These are phyloP conservation scores for Beris chalybata DNA, from an alignment of 2,888 invertebrate genomes.

Conservation along the genomic window DNA sequence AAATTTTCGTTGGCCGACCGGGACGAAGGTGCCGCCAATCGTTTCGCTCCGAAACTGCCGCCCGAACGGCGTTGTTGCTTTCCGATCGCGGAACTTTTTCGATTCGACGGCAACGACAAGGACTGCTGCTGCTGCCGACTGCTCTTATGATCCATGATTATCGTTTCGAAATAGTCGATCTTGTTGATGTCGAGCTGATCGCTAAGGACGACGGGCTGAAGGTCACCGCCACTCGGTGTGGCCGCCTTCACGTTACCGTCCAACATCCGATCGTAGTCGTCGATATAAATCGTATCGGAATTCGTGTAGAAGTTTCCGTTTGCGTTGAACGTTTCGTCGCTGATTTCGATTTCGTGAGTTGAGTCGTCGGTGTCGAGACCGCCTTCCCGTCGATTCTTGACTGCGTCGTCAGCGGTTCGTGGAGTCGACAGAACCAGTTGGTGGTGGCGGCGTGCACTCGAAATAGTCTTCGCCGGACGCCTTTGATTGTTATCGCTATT, in stretches of 20 bases:
- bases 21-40: background rate
- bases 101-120: too few species aligned
- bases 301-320: constrained; percentile 30
- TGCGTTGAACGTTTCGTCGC: constrained; percentile 34
- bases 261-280: constrained; percentile 42
- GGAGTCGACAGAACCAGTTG: too few species aligned
- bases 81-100: too few species aligned
- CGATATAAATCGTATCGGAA: constrained; percentile 44
- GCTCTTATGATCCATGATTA: constrained; percentile 26
- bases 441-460: too few species aligned
- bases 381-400: background rate
- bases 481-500: background rate
- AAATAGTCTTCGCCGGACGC: too few species aligned
- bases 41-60: too few species aligned
- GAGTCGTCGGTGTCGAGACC: background rate
- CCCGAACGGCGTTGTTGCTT: background rate
- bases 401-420: background rate
- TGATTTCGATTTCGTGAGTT: background rate
- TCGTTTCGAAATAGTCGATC: constrained; percentile 36
- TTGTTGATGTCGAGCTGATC: constrained; percentile 28
- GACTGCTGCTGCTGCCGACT: too few species aligned
- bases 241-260: constrained; percentile 27
- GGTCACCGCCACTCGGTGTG: constrained; percentile 28
- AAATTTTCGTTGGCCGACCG: background rate
- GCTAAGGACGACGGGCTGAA: background rate